Percentiles rank a stretch among this genome's conserved stretches.
Conservation (phyloP, 2,797 vertebrate species). For the Pangasius djambal region DNA sequence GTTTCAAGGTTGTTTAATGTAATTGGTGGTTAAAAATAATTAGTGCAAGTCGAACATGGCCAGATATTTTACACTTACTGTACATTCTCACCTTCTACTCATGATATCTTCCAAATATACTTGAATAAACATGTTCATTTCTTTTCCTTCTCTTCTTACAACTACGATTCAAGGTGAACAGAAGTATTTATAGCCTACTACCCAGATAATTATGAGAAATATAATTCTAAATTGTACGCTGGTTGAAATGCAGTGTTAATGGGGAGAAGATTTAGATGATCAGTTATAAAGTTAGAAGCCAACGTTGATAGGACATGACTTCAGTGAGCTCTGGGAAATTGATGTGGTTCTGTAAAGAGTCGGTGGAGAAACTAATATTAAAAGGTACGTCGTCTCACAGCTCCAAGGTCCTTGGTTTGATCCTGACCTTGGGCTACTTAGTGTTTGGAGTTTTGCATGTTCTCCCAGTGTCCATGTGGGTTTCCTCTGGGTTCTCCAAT, state of each 20-base stretch:
- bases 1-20: background rate
- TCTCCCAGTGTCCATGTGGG: too few relatives aligned
- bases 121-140: background rate
- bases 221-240: background rate
- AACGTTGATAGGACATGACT: background rate
- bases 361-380: background rate
- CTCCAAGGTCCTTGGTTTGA: background rate
- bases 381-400: background rate
- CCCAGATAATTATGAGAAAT: background rate
- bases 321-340: background rate
- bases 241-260: background rate
- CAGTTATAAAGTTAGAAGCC: background rate
- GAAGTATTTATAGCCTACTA: background rate
- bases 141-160: background rate
- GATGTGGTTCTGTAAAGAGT: background rate
- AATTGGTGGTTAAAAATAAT: background rate
- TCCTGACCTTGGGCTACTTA: background rate
- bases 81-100: background rate
- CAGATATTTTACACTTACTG: background rate
- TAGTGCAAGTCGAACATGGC: background rate
- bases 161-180: background rate
- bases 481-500: background rate
- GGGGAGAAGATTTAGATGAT: background rate
- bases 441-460: background rate
- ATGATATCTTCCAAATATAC: background rate